phyloP scores from a whole-genome alignment of 2,113 vertebrate genomes.

The Rhinoderma darwinii region DNA sequence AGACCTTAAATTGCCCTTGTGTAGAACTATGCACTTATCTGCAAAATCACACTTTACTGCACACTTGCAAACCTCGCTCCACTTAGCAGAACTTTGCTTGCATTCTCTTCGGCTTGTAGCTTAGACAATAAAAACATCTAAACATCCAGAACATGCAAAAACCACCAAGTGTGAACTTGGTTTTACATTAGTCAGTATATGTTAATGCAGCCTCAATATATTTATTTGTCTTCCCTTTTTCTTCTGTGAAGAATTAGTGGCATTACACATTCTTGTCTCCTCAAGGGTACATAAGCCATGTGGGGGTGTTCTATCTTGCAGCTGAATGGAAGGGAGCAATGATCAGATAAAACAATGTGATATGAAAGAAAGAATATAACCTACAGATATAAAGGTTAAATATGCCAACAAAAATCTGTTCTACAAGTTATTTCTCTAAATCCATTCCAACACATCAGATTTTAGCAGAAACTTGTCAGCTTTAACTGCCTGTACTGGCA shows the following conservation, averaged over 20 bases:
- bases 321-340: not conserved
- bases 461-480: conserved; percentile 32
- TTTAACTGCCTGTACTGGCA: conserved; percentile 13
- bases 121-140: no score
- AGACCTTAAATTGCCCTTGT: no score
- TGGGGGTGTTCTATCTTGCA: not conserved
- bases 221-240: not conserved
- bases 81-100: no score
- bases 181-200: not conserved
- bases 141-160: no score
- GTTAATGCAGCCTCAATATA: not conserved
- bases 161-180: not conserved
- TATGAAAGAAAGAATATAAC: conserved; percentile 35
- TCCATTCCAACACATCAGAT: conserved; percentile 38
- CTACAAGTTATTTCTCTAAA: conserved; percentile 39
- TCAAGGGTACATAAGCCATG: not conserved
- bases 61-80: no score
- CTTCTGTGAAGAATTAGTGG: not conserved
- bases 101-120: no score
- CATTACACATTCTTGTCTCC: conserved; percentile 1
- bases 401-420: conserved; percentile 21
- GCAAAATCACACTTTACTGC: no score
- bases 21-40: no score
- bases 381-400: conserved; percentile 43
- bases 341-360: conserved; percentile 16